Conservation (phyloP, 2,797 vertebrate species). For the Spea hammondii region DNA sequence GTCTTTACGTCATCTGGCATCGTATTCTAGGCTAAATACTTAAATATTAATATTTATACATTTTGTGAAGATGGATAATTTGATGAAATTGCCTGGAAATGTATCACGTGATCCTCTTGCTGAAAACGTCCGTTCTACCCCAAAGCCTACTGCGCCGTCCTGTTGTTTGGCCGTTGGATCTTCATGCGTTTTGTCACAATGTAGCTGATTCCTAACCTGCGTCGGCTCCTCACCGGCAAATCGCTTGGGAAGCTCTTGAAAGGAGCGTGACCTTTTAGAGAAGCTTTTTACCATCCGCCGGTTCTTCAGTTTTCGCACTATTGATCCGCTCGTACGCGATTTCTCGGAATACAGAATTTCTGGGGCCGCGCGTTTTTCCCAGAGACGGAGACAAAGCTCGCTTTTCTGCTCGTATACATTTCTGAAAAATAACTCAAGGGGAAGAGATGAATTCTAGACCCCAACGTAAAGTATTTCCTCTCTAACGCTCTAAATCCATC, state of each 20-base stretch:
- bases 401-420: no score
- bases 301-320: constrained; percentile 45
- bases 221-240: constrained; percentile 11
- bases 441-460: no score
- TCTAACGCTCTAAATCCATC: no score
- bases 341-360: constrained; percentile 39
- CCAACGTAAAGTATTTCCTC: no score
- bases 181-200: background rate
- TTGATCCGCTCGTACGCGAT: constrained; percentile 33
- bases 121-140: background rate
- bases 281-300: constrained; percentile 37
- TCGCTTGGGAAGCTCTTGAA: constrained; percentile 22
- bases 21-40: constrained; percentile 47
- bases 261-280: constrained; percentile 35
- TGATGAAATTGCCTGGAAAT: background rate
- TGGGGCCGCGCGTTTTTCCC: constrained; percentile 12
- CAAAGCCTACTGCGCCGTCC: background rate
- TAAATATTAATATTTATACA: constrained; percentile 36
- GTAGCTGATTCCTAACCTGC: background rate
- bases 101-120: background rate
- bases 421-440: no score
- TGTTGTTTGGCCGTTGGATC: no score
- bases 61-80: background rate
- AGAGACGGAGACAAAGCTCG: background rate
- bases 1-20: no score